Conservation (phyloP, 2,888 invertebrate genomes). For the Flexamia atlantica region DNA sequence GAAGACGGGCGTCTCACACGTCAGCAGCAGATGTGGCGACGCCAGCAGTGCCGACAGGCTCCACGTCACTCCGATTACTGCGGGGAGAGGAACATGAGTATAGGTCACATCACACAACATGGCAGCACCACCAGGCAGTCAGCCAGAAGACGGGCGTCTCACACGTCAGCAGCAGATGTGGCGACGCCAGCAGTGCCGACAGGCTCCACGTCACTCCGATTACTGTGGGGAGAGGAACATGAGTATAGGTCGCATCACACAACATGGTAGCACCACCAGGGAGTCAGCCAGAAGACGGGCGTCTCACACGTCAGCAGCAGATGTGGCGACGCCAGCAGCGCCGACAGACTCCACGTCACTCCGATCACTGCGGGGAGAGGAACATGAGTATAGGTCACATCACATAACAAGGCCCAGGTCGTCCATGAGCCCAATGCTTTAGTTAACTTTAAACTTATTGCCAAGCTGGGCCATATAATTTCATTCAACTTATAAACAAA, state of each 20-base stretch:
- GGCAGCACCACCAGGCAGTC: constrained; percentile 62
- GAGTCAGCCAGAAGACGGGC: constrained; percentile 66
- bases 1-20: constrained; percentile 62
- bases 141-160: constrained; percentile 66
- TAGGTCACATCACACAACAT: constrained; percentile 69
- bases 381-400: no score
- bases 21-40: constrained; percentile 63
- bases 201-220: constrained; percentile 74
- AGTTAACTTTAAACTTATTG: no score
- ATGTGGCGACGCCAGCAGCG: constrained; percentile 72
- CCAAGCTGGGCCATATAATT: no score
- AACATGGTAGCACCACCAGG: constrained; percentile 59
- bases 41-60: constrained; percentile 72
- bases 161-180: constrained; percentile 61
- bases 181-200: constrained; percentile 72
- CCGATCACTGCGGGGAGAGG: constrained; percentile 74
- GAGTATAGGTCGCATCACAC: constrained; percentile 73
- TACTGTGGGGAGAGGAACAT: constrained; percentile 75
- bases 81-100: constrained; percentile 75
- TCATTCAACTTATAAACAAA: no score
- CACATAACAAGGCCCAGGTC: no score
- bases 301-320: constrained; percentile 65
- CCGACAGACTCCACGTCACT: constrained; percentile 73
- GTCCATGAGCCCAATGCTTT: no score
- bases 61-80: constrained; percentile 75